Conservation (phyloP, 2,888 invertebrate species). For the Mactromeris polynyma region DNA sequence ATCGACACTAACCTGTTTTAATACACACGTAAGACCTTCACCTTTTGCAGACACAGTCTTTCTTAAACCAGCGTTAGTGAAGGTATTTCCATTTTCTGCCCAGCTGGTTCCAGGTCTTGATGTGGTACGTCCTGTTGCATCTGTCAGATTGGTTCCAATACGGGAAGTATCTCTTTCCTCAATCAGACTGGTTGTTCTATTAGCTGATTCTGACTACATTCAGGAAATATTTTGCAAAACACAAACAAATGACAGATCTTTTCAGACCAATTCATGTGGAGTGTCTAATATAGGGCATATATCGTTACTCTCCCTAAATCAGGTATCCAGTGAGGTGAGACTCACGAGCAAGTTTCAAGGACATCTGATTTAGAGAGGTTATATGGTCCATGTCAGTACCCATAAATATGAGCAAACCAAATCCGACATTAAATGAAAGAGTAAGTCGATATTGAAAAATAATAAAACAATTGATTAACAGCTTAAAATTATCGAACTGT, state of each 20-base stretch:
- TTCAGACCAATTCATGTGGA: background rate
- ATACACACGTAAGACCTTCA: slow-evolving; percentile 74
- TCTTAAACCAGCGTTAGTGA: slow-evolving; percentile 34
- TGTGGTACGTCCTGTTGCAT: slow-evolving; percentile 30
- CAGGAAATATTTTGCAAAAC: slow-evolving; percentile 50
- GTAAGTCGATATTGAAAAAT: too few species aligned
- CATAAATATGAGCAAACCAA: too few species aligned
- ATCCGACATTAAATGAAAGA: too few species aligned
- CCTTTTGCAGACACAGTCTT: slow-evolving; percentile 73
- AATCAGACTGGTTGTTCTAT: slow-evolving; percentile 31
- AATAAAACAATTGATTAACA: too few species aligned
- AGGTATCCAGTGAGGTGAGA: background rate
- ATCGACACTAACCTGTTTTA: slow-evolving; percentile 63
- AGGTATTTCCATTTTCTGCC: background rate
- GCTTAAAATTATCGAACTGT: too few species aligned
- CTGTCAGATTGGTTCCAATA: slow-evolving; percentile 37
- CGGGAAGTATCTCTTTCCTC: slow-evolving; percentile 1
- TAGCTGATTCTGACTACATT: slow-evolving; percentile 57
- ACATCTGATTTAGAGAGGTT: background rate
- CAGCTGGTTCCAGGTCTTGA: background rate
- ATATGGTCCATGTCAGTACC: too few species aligned
- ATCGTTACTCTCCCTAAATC: background rate
- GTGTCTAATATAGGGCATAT: background rate
- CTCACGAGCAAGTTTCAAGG: background rate
- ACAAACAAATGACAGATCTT: background rate